Conservation (phyloP, 2,888 invertebrate genomes). For the Orthosia gracilis region DNA sequence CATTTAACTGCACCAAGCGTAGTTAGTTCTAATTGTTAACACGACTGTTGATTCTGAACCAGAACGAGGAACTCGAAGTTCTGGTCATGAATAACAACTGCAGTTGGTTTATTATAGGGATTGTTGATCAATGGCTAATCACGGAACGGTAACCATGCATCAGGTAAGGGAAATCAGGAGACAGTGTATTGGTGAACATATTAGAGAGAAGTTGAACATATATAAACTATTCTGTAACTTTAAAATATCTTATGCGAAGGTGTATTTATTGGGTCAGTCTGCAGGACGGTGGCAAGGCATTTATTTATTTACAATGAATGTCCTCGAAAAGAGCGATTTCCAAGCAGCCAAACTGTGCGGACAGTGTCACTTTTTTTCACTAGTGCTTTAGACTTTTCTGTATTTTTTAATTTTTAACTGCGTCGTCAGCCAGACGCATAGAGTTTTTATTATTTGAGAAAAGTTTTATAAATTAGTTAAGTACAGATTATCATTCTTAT, state of each 20-base stretch:
- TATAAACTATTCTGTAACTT: background rate
- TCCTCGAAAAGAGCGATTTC: no score
- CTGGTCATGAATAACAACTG: constrained; percentile 22
- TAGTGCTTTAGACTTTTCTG: no score
- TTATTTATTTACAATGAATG: no score
- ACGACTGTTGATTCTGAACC: constrained; percentile 30
- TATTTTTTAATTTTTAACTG: no score
- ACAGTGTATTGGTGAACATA: background rate
- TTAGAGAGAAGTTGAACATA: background rate
- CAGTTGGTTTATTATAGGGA: constrained; percentile 6
- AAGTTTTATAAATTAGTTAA: no score
- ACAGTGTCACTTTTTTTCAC: no score
- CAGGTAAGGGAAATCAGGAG: background rate
- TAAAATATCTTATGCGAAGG: background rate
- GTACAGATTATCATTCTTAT: no score
- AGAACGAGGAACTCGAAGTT: constrained; percentile 40
- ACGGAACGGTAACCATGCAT: background rate
- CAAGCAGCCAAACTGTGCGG: no score
- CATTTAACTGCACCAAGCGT: constrained; percentile 44
- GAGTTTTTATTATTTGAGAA: no score
- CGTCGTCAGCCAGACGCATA: no score
- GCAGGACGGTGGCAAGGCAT: background rate
- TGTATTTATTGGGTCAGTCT: background rate
- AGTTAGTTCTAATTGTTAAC: constrained; percentile 44
- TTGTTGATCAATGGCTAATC: constrained; percentile 27